A percentile compares a stretch with the other conserved stretches of the same genome.
These are phyloP conservation scores for Glaucopsyche alexis DNA, from an alignment of 2,888 invertebrate genomes.

Conservation along the genomic window DNA sequence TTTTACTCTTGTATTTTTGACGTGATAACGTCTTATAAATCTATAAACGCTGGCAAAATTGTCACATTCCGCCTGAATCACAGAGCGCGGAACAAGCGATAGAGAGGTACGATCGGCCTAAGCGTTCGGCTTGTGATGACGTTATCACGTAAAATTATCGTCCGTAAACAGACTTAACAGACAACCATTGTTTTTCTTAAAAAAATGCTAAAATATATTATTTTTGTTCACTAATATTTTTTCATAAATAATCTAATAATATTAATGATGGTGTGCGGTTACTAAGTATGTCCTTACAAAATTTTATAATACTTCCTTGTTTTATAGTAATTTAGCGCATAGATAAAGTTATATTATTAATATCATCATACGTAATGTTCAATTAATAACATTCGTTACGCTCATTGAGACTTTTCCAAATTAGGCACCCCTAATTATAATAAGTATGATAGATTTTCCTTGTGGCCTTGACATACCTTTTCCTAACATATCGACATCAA, in stretches of 20 bases:
- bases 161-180: no score
- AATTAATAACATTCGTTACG: constrained; percentile 7
- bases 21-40: no score
- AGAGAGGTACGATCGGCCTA: no score
- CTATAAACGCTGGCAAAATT: no score
- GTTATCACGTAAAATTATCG: no score
- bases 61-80: no score
- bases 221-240: background rate
- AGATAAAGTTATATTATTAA: constrained; percentile 4
- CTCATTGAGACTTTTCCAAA: constrained; percentile 17
- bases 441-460: background rate
- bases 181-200: no score
- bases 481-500: constrained; percentile 17
- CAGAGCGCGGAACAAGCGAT: no score
- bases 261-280: constrained; percentile 36
- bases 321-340: background rate
- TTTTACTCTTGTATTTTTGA: background rate
- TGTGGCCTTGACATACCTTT: constrained; percentile 4
- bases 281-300: background rate
- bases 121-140: no score
- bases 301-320: background rate
- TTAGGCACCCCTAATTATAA: background rate
- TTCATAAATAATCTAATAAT: background rate
- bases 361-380: constrained; percentile 17
- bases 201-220: no score